A percentile compares a stretch with the other conserved stretches of the same genome.
Conservation (phyloP, 2,888 invertebrate genomes). For the Ectemnius cavifrons region DNA sequence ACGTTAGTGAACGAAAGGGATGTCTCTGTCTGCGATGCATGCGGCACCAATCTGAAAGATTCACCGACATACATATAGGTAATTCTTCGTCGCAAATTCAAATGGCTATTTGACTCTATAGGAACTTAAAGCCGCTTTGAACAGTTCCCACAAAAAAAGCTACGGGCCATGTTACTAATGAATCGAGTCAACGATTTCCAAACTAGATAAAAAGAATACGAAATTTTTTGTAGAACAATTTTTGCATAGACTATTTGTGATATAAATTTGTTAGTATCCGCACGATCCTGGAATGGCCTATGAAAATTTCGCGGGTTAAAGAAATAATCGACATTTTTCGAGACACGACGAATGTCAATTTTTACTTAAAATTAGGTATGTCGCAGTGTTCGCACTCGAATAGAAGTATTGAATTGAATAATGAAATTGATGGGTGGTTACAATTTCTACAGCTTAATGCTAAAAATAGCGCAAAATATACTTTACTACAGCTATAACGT, state of each 20-base stretch:
- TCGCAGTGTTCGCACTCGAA: constrained; percentile 15
- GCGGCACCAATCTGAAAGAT: constrained; percentile 84
- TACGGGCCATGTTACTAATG: constrained; percentile 27
- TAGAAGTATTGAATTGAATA: constrained; percentile 18
- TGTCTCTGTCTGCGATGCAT: constrained; percentile 84
- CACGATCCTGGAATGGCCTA: constrained; percentile 48
- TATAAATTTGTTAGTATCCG: constrained; percentile 48
- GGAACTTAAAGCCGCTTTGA: too few relatives aligned
- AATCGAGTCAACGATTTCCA: constrained; percentile 36
- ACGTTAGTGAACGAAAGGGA: constrained; percentile 87
- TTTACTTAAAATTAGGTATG: too few relatives aligned
- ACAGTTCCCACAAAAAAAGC: too few relatives aligned
- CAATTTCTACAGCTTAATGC: constrained; percentile 38
- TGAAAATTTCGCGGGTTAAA: constrained; percentile 21
- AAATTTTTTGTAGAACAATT: constrained; percentile 53
- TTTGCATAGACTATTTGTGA: constrained; percentile 47
- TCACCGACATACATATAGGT: constrained; percentile 86
- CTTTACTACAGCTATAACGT: too few relatives aligned
- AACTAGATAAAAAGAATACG: constrained; percentile 32
- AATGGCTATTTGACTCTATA: not conserved
- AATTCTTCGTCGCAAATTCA: constrained; percentile 16
- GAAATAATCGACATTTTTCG: constrained; percentile 20
- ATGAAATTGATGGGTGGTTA: constrained; percentile 8
- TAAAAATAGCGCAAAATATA: constrained; percentile 25
- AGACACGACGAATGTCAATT: constrained; percentile 2